These are phyloP conservation scores for Eunapius fragilis DNA, from an alignment of 37 sponge, comb jelly and placozoan genomes.

Conservation along the genomic window DNA sequence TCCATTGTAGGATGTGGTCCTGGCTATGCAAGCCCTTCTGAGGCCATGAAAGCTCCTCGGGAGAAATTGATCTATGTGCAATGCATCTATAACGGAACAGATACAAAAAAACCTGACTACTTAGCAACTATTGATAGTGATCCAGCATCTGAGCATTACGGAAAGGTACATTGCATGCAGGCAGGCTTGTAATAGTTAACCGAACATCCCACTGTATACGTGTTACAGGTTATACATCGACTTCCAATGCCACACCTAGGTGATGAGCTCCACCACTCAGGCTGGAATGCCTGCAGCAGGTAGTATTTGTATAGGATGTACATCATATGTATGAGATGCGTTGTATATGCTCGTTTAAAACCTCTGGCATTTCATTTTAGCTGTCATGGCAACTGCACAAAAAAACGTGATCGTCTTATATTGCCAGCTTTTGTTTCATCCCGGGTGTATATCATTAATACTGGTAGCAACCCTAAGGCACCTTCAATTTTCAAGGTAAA, in stretches of 20 bases:
- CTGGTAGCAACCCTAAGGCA: conserved; percentile 67
- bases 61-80: conserved; percentile 91
- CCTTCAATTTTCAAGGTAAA: conserved; percentile 78
- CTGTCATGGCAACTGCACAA: conserved; percentile 79
- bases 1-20: conserved; percentile 71
- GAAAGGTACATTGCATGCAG: too few species aligned
- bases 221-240: conserved; percentile 78
- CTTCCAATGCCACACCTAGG: conserved; percentile 68
- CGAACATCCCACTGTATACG: too few species aligned
- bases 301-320: conserved; percentile 13
- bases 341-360: too few species aligned
- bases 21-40: conserved; percentile 80
- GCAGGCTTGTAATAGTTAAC: too few species aligned
- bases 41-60: conserved; percentile 84
- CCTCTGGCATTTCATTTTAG: too few species aligned
- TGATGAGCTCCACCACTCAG: conserved; percentile 92
- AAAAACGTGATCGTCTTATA: conserved; percentile 70
- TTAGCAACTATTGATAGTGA: conserved; percentile 88
- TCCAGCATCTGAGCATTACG: conserved; percentile 65
- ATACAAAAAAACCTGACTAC: conserved; percentile 82
- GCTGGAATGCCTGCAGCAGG: conserved; percentile 97
- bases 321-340: too few species aligned
- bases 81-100: conserved; percentile 74
- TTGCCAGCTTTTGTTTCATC: conserved; percentile 72
- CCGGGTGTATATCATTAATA: conserved; percentile 84